These are phyloP conservation scores for Acanthopleura granulata DNA, from an alignment of 2,888 invertebrate genomes.

Conservation along the genomic window DNA sequence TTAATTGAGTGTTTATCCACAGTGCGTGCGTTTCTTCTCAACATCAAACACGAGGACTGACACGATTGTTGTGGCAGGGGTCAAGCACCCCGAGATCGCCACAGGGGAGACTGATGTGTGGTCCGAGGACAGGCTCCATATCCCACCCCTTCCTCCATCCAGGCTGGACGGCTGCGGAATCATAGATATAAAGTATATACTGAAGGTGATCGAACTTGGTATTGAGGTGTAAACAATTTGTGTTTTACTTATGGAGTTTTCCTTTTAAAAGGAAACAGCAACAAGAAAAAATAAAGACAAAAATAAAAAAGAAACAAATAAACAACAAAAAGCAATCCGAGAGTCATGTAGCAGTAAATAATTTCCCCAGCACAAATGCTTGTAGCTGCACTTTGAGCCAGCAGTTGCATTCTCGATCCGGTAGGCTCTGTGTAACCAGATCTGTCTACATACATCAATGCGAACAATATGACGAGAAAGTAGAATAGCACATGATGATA, in stretches of 20 bases:
- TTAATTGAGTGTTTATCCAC: background rate
- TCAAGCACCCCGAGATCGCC: conserved; percentile 85
- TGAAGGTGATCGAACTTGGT: conserved; percentile 40
- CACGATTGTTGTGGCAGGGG: conserved; percentile 76
- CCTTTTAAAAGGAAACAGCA: background rate
- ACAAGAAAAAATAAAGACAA: background rate
- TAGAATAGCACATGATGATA: no score
- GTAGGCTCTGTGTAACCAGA: no score
- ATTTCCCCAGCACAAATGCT: no score
- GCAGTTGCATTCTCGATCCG: no score
- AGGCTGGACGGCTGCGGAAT: conserved; percentile 93
- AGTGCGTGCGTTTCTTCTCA: conserved; percentile 28
- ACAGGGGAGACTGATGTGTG: conserved; percentile 87
- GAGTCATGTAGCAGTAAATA: no score
- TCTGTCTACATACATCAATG: no score
- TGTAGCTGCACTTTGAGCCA: no score
- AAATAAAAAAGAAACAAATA: no score
- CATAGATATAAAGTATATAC: conserved; percentile 87
- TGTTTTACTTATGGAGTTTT: background rate
- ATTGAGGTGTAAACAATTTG: background rate
- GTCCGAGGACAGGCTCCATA: conserved; percentile 90
- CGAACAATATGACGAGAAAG: no score
- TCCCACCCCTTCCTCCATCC: conserved; percentile 94
- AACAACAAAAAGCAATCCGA: no score
- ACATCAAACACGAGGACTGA: conserved; percentile 69